A percentile compares a stretch with the other conserved stretches of the same genome.
Evolutionary conservation across 2,888 invertebrate genomes (phyloP).

Genomic region (Biston betularia): DNA sequence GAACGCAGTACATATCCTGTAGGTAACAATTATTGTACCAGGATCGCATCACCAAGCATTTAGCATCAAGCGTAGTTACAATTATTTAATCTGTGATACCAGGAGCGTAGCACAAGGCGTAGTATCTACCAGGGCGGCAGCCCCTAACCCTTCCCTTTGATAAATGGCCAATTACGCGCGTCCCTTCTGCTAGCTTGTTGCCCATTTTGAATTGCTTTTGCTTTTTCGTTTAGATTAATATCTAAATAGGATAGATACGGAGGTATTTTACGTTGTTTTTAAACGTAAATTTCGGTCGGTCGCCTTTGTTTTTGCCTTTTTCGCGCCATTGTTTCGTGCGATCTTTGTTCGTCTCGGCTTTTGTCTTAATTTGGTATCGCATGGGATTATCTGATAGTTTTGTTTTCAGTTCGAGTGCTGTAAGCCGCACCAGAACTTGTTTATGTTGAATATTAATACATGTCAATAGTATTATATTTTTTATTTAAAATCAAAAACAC

Average conservation of each 20-base stretch:
- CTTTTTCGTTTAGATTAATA: conserved; percentile 87
- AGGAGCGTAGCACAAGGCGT: conserved; percentile 32
- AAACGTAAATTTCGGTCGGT: conserved; percentile 81
- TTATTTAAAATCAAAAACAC: too few species aligned
- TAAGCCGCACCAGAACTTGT: not conserved
- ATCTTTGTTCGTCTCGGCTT: conserved; percentile 40
- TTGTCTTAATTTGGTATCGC: conserved; percentile 40
- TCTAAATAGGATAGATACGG: conserved; percentile 87
- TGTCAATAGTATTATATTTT: not conserved
- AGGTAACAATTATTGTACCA: not conserved
- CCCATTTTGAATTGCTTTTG: conserved; percentile 86
- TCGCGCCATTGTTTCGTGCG: conserved; percentile 34
- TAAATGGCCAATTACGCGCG: conserved; percentile 87
- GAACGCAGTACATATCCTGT: not conserved
- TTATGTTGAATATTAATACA: not conserved
- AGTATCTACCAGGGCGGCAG: conserved; percentile 68
- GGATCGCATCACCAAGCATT: not conserved
- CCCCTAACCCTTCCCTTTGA: conserved; percentile 86
- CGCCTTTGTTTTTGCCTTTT: conserved; percentile 68
- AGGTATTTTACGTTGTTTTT: conserved; percentile 85
- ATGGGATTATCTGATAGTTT: conserved; percentile 35
- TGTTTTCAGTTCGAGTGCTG: conserved; percentile 10
- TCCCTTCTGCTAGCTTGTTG: conserved; percentile 86
- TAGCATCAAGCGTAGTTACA: not conserved
- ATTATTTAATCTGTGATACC: conserved; percentile 4